Percentiles rank a stretch among this genome's conserved stretches.
These are phyloP conservation scores for Monochamus saltuarius DNA, from an alignment of 1,140 invertebrate species.

Conservation along the genomic window DNA sequence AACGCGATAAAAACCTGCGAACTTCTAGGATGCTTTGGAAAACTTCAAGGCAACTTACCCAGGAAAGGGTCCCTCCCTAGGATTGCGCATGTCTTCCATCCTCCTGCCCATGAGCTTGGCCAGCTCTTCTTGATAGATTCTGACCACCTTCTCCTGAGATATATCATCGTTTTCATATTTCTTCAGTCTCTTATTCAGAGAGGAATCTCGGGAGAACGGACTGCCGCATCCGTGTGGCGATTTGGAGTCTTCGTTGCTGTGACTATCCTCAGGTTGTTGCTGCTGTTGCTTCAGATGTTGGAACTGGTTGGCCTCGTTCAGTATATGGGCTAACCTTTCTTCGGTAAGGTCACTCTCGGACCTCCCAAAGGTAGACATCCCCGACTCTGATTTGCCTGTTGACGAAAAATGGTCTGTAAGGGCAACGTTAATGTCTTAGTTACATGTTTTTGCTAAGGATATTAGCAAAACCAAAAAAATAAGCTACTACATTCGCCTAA, in stretches of 20 bases:
- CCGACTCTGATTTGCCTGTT: conserved; percentile 71
- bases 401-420: conserved; percentile 57
- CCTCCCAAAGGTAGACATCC: conserved; percentile 71
- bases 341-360: conserved; percentile 84
- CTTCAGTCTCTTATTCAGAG: conserved; percentile 72
- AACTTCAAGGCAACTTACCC: conserved; percentile 57
- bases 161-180: conserved; percentile 93
- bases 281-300: conserved; percentile 51
- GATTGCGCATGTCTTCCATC: conserved; percentile 69
- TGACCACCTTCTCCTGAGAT: conserved; percentile 93
- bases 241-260: conserved; percentile 78
- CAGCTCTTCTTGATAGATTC: conserved; percentile 95
- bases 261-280: conserved; percentile 63
- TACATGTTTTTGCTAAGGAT: conserved; percentile 18
- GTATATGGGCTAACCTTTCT: conserved; percentile 90
- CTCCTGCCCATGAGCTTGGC: conserved; percentile 85
- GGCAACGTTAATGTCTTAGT: conserved; percentile 13
- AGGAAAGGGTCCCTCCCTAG: conserved; percentile 65
- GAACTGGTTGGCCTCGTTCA: conserved; percentile 84
- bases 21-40: not conserved
- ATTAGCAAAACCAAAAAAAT: conserved; percentile 23
- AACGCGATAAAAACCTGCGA: not conserved
- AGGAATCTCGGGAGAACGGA: conserved; percentile 71
- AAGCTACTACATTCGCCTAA: not conserved
- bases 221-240: conserved; percentile 76